These are phyloP conservation scores for Garrulus glandarius DNA, from an alignment of 2,797 vertebrate species.

Conservation along the genomic window DNA sequence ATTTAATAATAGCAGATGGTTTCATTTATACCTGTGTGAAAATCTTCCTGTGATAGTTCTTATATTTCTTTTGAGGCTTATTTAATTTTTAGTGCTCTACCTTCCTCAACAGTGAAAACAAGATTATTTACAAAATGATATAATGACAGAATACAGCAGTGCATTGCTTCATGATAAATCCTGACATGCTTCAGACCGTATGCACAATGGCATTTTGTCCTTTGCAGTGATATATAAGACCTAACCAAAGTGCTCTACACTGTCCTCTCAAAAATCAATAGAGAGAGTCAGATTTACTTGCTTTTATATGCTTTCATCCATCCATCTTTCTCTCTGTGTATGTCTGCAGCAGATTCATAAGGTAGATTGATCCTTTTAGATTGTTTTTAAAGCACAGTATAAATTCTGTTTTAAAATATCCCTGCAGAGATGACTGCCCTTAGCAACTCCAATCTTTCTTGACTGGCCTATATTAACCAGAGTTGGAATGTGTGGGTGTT, in stretches of 20 bases:
- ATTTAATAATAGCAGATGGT: neutral
- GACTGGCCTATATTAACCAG: conserved; percentile 38
- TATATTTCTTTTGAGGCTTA: neutral
- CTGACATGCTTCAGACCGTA: neutral
- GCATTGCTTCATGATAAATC: conserved; percentile 7
- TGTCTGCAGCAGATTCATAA: conserved; percentile 27
- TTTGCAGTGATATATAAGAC: conserved; percentile 25
- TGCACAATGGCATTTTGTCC: neutral
- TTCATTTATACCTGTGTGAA: neutral
- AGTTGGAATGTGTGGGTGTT: conserved; percentile 53
- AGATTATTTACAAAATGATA: conserved; percentile 39
- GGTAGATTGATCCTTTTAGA: neutral
- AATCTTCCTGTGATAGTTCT: neutral
- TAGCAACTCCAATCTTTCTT: neutral
- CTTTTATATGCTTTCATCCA: conserved; percentile 2
- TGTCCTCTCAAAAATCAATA: conserved; percentile 47
- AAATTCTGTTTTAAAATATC: conserved; percentile 64
- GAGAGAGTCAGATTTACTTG: neutral
- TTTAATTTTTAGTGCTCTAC: conserved; percentile 41
- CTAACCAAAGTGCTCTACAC: conserved; percentile 19
- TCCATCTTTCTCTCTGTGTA: conserved; percentile 5
- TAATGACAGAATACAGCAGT: conserved; percentile 1
- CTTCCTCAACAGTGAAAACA: conserved; percentile 25
- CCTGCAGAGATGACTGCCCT: conserved; percentile 1
- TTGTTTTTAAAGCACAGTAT: conserved; percentile 57